Percentiles rank a stretch among this genome's conserved stretches.
These are phyloP conservation scores for Acutogordius australiensis DNA, from an alignment of 2,888 invertebrate species.

Conservation along the genomic window DNA sequence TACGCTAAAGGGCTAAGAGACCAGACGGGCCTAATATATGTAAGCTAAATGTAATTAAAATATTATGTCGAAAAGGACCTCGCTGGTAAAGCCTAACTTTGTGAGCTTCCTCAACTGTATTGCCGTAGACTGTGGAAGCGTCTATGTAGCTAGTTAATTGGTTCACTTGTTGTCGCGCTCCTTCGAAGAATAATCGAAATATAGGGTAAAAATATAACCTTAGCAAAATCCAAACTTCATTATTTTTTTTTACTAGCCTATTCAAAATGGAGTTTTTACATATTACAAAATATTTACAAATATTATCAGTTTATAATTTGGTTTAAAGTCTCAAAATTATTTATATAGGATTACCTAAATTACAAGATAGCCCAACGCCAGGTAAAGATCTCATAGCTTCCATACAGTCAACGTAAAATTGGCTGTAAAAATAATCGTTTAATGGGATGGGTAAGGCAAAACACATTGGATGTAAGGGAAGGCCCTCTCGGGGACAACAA, in stretches of 20 bases:
- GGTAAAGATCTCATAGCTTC: constrained; percentile 5
- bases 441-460: not conserved
- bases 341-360: too few species aligned
- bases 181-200: too few species aligned
- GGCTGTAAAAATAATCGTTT: not conserved
- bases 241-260: too few species aligned
- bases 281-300: too few species aligned
- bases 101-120: not conserved
- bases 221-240: too few species aligned
- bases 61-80: not conserved
- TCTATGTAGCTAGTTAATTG: constrained; percentile 7
- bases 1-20: too few species aligned
- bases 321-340: too few species aligned
- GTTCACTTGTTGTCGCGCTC: constrained; percentile 3
- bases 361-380: constrained; percentile 5
- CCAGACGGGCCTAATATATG: too few species aligned
- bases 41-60: too few species aligned
- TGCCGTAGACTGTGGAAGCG: constrained; percentile 7
- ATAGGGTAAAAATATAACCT: too few species aligned
- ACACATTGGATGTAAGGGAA: constrained; percentile 1
- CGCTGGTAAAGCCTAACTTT: not conserved
- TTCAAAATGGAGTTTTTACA: too few species aligned
- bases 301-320: too few species aligned
- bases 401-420: not conserved
- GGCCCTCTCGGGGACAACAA: not conserved